Conservation (phyloP, 2,797 vertebrate species). For the Silurus aristotelis region DNA sequence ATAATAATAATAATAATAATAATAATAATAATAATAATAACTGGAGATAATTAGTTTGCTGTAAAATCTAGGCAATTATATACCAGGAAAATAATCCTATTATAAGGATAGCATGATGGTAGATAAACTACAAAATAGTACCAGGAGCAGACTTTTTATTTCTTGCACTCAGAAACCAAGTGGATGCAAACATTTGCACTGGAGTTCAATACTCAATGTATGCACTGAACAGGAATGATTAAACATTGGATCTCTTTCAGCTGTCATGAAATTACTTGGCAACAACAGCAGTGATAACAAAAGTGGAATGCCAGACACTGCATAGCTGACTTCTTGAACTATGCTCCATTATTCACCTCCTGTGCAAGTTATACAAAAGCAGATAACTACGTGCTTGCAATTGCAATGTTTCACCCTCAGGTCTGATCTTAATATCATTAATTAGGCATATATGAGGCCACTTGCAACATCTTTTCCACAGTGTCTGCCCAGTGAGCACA, state of each 20-base stretch:
- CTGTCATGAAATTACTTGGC: conserved; percentile 22
- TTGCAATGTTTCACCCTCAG: not conserved
- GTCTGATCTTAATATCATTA: not conserved
- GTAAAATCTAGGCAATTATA: not conserved
- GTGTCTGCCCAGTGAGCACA: conserved; percentile 27
- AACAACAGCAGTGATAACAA: conserved; percentile 20
- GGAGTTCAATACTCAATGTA: not conserved
- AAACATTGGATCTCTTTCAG: not conserved
- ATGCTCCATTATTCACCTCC: conserved; percentile 26
- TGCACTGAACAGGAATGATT: not conserved
- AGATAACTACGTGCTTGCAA: not conserved
- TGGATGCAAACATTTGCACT: not conserved
- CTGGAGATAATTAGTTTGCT: not conserved
- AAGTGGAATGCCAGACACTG: conserved; percentile 4
- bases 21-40: too few species aligned
- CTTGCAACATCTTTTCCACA: conserved; percentile 2
- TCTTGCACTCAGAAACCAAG: not conserved
- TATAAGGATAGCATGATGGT: too few species aligned
- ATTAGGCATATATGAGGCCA: not conserved
- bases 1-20: too few species aligned
- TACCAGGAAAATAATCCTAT: not conserved
- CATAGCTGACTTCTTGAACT: conserved; percentile 25
- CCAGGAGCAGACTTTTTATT: not conserved
- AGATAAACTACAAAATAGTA: not conserved
- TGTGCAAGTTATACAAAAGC: conserved; percentile 18